Base-by-base conservation (phyloP, 2,113 vertebrate genomes). In the Fukomys damarensis region DNA sequence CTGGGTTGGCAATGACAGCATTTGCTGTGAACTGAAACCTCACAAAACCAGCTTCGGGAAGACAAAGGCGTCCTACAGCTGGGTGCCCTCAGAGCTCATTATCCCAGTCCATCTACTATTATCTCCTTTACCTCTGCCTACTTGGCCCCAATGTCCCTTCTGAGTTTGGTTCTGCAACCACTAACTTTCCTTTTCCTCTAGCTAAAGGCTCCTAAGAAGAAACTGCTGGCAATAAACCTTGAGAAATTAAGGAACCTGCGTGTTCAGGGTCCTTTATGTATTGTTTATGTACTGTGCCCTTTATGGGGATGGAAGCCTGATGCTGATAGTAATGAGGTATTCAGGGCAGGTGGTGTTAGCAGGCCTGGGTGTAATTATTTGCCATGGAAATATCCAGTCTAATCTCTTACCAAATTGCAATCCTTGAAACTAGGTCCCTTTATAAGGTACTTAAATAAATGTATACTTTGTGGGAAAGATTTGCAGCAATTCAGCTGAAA, bases 371-470 rank as follows among this genome's bases (percentile, higher is more conserved):
- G 81, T 85, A 88, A 90, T 97, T 95, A 95, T 93, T 97, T 97
- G 89, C 90, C 0, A 0, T 66, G 54, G 87, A 97, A 96, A 94
- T 93, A 92, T n/a, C 80, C 88, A 95, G 87, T 90, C 68, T 90
- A 97, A 95, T 97, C 72, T 84, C 92, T 93, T 58, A 90, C 80
- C 17, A 97, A 98, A 96, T 97, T 97, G 80, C 86, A 92, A 72
- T 90, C 59, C 26, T 66, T 93, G 63, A 87, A 96, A 96, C 74
- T 41, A 92, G 43, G 81, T 94, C 97, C 95, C 93, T 95, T 86
- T 95, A 96, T 90, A 97, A 81, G n/a, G n/a, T 32, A 41, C 80
- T 93, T 96, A 97, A 94, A 92, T 96, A 96, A 97, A 97, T 87
- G 56, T 95, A 81, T 90, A 93, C 80, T 63, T 97, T 96, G 76